A percentile compares a stretch with the other conserved stretches of the same genome.
phyloP scores from a whole-genome alignment of 2,113 vertebrate genomes.

The Terrapene triunguis region DNA sequence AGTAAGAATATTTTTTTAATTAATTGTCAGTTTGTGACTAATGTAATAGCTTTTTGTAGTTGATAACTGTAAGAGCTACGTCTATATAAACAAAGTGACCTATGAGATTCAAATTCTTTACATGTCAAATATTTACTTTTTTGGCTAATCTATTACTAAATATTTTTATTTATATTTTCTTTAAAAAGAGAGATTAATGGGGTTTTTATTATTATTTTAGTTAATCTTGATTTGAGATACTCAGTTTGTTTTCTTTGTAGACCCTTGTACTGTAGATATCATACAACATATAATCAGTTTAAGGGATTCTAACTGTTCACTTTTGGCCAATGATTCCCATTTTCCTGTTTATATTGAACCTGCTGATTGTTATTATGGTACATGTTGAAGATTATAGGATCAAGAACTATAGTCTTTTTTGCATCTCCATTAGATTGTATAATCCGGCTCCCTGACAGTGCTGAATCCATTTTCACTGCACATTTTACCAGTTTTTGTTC shows the following conservation, averaged over 20 bases:
- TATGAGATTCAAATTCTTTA: constrained; percentile 8
- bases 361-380: neutral
- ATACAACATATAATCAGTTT: neutral
- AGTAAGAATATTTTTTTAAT: constrained; percentile 16
- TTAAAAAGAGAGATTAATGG: neutral
- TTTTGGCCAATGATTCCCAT: neutral
- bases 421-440: neutral
- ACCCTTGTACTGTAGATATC: neutral
- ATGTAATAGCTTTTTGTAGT: neutral
- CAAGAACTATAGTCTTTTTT: neutral
- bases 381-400: neutral
- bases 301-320: neutral
- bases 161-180: constrained; percentile 3
- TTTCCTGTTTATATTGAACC: rapidly evolving
- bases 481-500: neutral
- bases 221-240: neutral
- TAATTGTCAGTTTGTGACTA: constrained; percentile 27
- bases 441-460: neutral
- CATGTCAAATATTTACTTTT: constrained; percentile 10
- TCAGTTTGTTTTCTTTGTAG: constrained; percentile 5
- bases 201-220: neutral
- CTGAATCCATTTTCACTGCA: neutral
- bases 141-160: neutral
- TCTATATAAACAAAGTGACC: constrained; percentile 14
- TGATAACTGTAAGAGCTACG: neutral